These are phyloP conservation scores for Desmophyllum pertusum DNA, from an alignment of 92 coral and sea anemone species.

Conservation along the genomic window DNA sequence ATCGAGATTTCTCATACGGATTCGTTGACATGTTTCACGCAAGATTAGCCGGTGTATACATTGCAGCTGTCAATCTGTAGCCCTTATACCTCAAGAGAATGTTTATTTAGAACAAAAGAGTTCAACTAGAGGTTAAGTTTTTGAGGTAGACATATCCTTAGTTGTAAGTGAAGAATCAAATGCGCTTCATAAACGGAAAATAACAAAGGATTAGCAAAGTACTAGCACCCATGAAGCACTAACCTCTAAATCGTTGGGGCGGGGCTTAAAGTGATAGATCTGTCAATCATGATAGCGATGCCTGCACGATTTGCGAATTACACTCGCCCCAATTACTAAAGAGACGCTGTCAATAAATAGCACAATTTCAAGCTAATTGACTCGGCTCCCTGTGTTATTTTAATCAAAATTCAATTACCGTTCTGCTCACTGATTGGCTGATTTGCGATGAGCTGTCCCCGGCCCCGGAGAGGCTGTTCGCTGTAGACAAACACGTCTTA, in stretches of 20 bases:
- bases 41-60: slow-evolving; percentile 37
- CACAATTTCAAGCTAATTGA: slow-evolving; percentile 74
- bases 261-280: slow-evolving; percentile 64
- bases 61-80: slow-evolving; percentile 24
- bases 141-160: background rate
- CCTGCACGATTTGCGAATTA: slow-evolving; percentile 60
- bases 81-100: slow-evolving; percentile 28
- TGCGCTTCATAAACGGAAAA: slow-evolving; percentile 47
- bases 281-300: slow-evolving; percentile 82
- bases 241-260: slow-evolving; percentile 88
- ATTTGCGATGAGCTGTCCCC: slow-evolving; percentile 72
- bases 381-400: slow-evolving; percentile 78
- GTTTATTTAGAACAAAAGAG: slow-evolving; percentile 46
- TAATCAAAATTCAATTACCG: slow-evolving; percentile 88
- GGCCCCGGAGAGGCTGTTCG: slow-evolving; percentile 68
- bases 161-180: slow-evolving; percentile 20
- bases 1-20: background rate
- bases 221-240: slow-evolving; percentile 61
- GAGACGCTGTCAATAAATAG: slow-evolving; percentile 71
- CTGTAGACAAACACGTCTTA: slow-evolving; percentile 79
- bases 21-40: slow-evolving; percentile 17
- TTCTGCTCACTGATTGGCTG: slow-evolving; percentile 66
- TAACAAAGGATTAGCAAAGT: slow-evolving; percentile 72
- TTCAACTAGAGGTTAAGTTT: slow-evolving; percentile 40
- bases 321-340: slow-evolving; percentile 66